Base-by-base conservation (phyloP, 2,888 invertebrate species). In the Dascillus cervinus region DNA sequence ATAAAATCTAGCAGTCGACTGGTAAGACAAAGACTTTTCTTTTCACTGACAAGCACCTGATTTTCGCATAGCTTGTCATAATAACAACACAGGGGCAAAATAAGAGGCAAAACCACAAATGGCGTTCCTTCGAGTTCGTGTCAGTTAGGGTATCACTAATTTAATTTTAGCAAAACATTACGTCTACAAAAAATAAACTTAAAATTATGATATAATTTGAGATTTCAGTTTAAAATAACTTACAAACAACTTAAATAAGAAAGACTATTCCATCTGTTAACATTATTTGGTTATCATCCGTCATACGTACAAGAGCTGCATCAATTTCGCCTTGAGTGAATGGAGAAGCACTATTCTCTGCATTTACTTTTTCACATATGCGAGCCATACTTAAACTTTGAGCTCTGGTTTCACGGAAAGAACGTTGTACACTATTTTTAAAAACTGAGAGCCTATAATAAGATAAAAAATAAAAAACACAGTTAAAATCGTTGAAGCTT, bases 251-350 rank as follows among this genome's bases (percentile, higher is more conserved):
- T 71, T 77, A 89, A 58, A 91, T 87, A 27, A 88, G 71, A 65
- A 88, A 86, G 14, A 91, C 75, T 43, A 85, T 81, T 43, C 78
- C 82, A 55, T 90, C 89, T 0, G 87, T 79, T 49, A 88, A 69
- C 94, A 96, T 94, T 37, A 95, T 77, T 60, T 90, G 88, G 67
- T 94, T 95, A 44, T 85, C 89, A 19, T 82, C 81, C 3, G 83
- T 82, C 92, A 96, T 91, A 38, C 72, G 71, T 6, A 76, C 69
- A 6, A 96, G 68, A 2, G 92, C 94, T 0, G 84, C 80, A 22
- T 71, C 65, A 3, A 94, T 70, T 69, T 96, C 95, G 1, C 64
- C 72, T 2, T 69, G 56, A 0, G 71, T 67, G 59, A 83, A 89
- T 1, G 70, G 64, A 29, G 73, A 69, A 34, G 70, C 66, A 0